Evolutionary conservation across 2,797 vertebrate genomes (phyloP), one percentile per base, ranked within the genome.

Genomic region (Telmatherina bonti): DNA sequence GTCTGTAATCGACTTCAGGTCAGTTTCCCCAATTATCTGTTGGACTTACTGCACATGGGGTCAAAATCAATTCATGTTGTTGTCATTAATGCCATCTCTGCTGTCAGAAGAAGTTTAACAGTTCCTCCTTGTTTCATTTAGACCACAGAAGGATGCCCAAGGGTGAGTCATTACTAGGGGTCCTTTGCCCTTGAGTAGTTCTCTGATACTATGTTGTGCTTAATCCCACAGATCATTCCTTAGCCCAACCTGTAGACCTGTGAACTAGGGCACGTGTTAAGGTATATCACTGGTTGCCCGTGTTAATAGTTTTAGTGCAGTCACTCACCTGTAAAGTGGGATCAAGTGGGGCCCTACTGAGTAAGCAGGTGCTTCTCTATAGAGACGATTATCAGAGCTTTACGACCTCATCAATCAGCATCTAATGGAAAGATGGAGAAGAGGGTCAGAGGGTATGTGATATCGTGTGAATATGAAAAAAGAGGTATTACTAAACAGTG

Each of bases 1-100:
- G 51, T 92, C 82, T 47, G 84, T 99, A 33, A 82, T 96, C 76
- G 92, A 95, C 83, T 96, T 97, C 91, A 98, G 96, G 97, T 99
- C 91, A 93, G 89, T 85, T 33, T 49, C 43, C 43, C 12, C 18
- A 49, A 6, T 54, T 6, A 38, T 51, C 47, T 27, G 13, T 2
- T 63, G 38, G 53, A 71, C n/a, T 35, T 30, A 26, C 22, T 45
- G 51, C 27, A 59, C 18, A 27, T 22, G 29, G n/a, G 16, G 26
- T 33, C 45, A n/a, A 72, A 51, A 29, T 11, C 0, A 5, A 22
- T 20, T 59, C 2, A 58, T 49, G 52, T 18, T 64, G 8, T 56
- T 22, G 15, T 5, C 13, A 35, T 31, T 64, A 51, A 78, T 24
- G 10, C 11, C 2, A 5, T 45, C 45, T 65, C 12, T 60, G 11